Conservation (phyloP, 2,113 vertebrate genomes). For the Heliornis fulica region DNA sequence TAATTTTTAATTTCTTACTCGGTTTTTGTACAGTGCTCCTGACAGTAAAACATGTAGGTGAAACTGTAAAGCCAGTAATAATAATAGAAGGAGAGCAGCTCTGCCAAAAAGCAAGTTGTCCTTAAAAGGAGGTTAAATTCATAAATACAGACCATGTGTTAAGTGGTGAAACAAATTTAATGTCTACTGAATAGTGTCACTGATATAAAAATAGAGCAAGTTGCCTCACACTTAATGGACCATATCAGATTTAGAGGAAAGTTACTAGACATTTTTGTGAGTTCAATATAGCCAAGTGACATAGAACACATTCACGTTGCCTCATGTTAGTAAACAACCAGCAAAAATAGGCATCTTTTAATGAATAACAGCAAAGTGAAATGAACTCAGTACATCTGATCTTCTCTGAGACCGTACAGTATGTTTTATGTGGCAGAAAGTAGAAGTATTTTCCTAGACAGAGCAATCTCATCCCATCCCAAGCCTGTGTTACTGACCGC, state of each 20-base stretch:
- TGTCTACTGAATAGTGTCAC: slow-evolving; percentile 34
- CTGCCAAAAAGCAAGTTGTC: slow-evolving; percentile 26
- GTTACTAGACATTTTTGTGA: neutral
- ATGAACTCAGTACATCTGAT: neutral
- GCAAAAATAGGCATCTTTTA: neutral
- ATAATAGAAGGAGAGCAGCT: neutral
- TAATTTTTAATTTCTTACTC: neutral
- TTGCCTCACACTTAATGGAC: neutral
- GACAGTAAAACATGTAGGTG: neutral
- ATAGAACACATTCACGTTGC: neutral
- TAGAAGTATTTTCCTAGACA: neutral
- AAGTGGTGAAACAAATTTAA: slow-evolving; percentile 28
- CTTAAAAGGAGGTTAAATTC: slow-evolving; percentile 61
- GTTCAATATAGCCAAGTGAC: neutral
- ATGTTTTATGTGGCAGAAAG: fast-evolving
- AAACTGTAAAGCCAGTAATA: slow-evolving; percentile 37
- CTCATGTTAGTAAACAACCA: neutral
- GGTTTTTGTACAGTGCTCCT: neutral
- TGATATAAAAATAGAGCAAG: slow-evolving; percentile 40
- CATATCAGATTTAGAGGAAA: neutral
- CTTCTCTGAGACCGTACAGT: neutral
- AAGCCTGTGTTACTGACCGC: neutral
- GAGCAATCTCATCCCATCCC: neutral
- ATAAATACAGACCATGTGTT: slow-evolving; percentile 43
- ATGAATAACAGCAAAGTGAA: neutral